Evolutionary conservation across 2,797 vertebrate species (phyloP).

Genomic region (Simalia tracyae): DNA sequence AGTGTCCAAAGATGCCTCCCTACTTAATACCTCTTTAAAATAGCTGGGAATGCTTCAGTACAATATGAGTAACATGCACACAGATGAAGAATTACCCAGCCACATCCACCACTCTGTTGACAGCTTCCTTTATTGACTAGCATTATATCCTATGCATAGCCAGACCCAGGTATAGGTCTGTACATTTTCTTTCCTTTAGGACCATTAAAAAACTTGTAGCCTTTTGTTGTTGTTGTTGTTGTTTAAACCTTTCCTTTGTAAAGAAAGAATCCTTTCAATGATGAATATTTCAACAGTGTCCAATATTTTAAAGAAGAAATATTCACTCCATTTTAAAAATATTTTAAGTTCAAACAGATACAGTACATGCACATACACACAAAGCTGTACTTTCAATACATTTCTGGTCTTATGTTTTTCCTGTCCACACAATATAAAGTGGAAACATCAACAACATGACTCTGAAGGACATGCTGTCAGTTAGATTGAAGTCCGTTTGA

Average conservation of each 20-base stretch:
- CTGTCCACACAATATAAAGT: not conserved
- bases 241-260: not conserved
- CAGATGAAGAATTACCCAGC: not conserved
- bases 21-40: not conserved
- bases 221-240: not conserved
- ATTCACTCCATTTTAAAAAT: not conserved
- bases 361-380: not conserved
- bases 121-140: not conserved
- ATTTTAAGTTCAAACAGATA: not conserved
- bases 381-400: not conserved
- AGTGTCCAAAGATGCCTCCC: not conserved
- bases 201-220: not conserved
- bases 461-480: not conserved
- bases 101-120: no score
- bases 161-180: not conserved
- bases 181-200: not conserved
- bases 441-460: not conserved
- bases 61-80: not conserved
- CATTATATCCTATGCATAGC: not conserved
- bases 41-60: not conserved
- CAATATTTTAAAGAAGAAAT: not conserved
- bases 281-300: not conserved
- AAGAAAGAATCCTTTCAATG: not conserved
- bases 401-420: not conserved
- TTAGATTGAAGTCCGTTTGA: not conserved